These are phyloP conservation scores for Pongo pygmaeus DNA, from an alignment of 2,113 vertebrate species.

Conservation along the genomic window DNA sequence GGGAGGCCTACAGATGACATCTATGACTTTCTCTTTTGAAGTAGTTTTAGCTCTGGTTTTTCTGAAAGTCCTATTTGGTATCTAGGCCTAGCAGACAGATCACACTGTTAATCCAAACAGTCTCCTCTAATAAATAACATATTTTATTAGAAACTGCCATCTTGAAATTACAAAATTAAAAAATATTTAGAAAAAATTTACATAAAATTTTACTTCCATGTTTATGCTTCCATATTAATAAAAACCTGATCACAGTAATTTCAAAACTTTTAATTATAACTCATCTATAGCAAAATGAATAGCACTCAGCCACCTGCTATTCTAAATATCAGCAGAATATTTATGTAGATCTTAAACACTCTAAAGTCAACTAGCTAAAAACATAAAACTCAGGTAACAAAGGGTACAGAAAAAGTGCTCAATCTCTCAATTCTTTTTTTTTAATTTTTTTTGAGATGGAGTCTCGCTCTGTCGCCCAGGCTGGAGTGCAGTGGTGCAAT, in stretches of 20 bases:
- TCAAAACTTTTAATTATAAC: background rate
- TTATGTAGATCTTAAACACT: background rate
- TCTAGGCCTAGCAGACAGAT: background rate
- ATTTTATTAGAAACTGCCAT: background rate
- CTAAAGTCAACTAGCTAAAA: background rate
- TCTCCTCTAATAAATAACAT: background rate
- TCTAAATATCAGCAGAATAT: background rate
- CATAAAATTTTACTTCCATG: background rate
- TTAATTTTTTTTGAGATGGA: too few species aligned
- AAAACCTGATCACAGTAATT: background rate
- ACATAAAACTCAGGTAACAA: background rate
- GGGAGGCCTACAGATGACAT: background rate
- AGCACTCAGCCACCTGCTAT: background rate
- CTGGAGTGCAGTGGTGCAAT: too few species aligned
- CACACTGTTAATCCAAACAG: background rate
- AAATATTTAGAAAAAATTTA: background rate
- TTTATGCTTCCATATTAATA: background rate
- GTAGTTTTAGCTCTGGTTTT: background rate
- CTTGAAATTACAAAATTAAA: slow-evolving; percentile 8
- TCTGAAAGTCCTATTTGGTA: background rate
- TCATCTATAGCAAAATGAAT: background rate
- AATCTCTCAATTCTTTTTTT: background rate
- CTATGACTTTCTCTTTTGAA: background rate
- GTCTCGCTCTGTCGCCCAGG: too few species aligned
- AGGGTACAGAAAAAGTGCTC: background rate